These are phyloP conservation scores for Halcyon malimbica DNA, from an alignment of 2,113 vertebrate species.

Conservation along the genomic window DNA sequence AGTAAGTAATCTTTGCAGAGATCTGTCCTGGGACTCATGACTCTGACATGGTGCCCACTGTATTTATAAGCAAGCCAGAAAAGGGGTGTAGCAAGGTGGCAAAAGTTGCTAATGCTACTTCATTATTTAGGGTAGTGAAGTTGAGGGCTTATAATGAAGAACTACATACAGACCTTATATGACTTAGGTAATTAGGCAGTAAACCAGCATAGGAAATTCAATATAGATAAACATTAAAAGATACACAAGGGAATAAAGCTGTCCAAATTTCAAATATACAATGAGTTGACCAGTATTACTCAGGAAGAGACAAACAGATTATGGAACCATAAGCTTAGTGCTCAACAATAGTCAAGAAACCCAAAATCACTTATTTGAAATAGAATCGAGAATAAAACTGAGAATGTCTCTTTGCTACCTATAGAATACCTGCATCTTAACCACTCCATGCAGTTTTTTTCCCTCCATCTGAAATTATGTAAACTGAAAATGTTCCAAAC, in stretches of 20 bases:
- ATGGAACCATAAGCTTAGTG: not conserved
- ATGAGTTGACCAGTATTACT: not conserved
- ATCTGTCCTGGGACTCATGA: not conserved
- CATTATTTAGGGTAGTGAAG: not conserved
- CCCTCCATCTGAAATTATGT: not conserved
- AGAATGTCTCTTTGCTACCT: not conserved
- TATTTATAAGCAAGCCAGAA: not conserved
- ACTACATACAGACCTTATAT: not conserved
- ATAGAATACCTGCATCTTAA: not conserved
- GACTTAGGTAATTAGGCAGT: not conserved
- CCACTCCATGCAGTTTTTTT: not conserved
- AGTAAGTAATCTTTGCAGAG: not conserved
- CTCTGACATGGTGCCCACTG: not conserved
- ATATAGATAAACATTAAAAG: not conserved
- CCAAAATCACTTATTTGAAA: not conserved
- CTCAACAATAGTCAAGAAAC: not conserved
- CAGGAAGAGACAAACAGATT: not conserved
- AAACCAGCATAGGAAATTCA: slow-evolving; percentile 5
- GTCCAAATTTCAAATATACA: not conserved
- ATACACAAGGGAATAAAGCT: not conserved
- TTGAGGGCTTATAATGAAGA: not conserved
- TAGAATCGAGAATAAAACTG: not conserved
- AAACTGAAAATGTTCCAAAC: not conserved
- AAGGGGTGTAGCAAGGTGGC: not conserved
- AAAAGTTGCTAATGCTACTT: not conserved